Percentiles rank a stretch among this genome's conserved stretches.
Conservation (phyloP, 2,113 vertebrate species). For the Ptychochromis oligacanthus region DNA sequence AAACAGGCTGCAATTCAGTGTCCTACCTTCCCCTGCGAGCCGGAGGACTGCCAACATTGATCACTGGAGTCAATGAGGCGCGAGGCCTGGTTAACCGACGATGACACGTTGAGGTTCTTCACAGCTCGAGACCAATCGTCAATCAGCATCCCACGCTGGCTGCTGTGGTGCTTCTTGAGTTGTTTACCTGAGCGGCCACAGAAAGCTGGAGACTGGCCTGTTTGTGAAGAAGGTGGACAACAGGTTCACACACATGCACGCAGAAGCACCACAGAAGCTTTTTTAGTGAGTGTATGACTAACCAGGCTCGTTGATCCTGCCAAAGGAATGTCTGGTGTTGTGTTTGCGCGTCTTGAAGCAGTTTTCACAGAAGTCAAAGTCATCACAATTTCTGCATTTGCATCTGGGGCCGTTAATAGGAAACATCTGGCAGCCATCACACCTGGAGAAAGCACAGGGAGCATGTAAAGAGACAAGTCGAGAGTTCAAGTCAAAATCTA, state of each 20-base stretch:
- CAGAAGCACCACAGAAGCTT: not conserved
- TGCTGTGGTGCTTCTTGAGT: constrained; percentile 89
- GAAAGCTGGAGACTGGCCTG: constrained; percentile 87
- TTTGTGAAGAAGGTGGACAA: not conserved
- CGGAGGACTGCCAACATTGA: constrained; percentile 98
- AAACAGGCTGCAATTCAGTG: not conserved
- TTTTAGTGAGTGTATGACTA: not conserved
- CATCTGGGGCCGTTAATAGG: constrained; percentile 96
- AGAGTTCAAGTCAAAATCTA: not conserved
- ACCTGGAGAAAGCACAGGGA: constrained; percentile 74
- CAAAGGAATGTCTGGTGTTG: constrained; percentile 92
- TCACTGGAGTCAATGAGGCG: constrained; percentile 93
- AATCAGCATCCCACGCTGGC: constrained; percentile 91
- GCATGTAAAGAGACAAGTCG: not conserved
- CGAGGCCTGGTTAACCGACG: constrained; percentile 92
- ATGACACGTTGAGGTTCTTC: constrained; percentile 92
- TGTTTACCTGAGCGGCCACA: constrained; percentile 96
- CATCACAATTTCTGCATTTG: constrained; percentile 97
- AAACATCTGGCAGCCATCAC: constrained; percentile 99
- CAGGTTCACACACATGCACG: not conserved
- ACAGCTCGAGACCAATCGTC: constrained; percentile 97
- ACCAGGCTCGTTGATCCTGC: constrained; percentile 97
- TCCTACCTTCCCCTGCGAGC: constrained; percentile 95
- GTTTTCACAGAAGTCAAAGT: constrained; percentile 97
- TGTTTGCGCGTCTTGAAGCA: constrained; percentile 98